A percentile compares a stretch with the other conserved stretches of the same genome.
Conservation (phyloP, 2,797 vertebrate species). For the Tadarida brasiliensis region DNA sequence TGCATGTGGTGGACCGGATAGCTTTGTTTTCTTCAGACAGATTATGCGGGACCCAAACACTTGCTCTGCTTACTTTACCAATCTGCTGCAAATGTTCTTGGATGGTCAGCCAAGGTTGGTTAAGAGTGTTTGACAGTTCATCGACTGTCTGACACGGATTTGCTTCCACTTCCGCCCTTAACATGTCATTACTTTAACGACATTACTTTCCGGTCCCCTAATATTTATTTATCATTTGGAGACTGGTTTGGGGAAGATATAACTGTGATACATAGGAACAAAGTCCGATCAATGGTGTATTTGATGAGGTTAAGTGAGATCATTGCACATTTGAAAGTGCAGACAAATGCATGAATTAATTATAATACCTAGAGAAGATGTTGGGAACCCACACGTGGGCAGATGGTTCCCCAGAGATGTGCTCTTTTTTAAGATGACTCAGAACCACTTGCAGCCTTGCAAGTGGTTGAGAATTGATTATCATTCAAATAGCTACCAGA, state of each 20-base stretch:
- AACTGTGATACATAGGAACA: background rate
- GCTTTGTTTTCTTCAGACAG: too few relatives aligned
- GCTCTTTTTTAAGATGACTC: background rate
- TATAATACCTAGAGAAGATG: background rate
- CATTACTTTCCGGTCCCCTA: too few relatives aligned
- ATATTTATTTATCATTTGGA: slow-evolving; percentile 35
- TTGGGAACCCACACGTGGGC: background rate
- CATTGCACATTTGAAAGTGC: background rate
- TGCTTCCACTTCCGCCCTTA: too few relatives aligned
- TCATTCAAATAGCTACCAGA: slow-evolving; percentile 21
- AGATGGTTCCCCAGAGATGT: background rate
- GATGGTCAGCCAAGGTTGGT: too few relatives aligned
- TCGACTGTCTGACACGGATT: too few relatives aligned
- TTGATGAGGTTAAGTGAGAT: background rate
- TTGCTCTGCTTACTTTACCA: too few relatives aligned
- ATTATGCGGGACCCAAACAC: too few relatives aligned
- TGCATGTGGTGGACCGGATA: too few relatives aligned
- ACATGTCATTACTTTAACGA: too few relatives aligned
- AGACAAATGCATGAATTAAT: background rate
- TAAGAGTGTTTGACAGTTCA: too few relatives aligned
- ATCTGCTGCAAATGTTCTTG: too few relatives aligned
- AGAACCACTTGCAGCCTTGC: background rate
- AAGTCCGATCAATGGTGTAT: background rate
- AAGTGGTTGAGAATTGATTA: slow-evolving; percentile 43
- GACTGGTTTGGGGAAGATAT: background rate